Conservation (phyloP, 2,113 vertebrate genomes). For the Aspiorhynchus laticeps region DNA sequence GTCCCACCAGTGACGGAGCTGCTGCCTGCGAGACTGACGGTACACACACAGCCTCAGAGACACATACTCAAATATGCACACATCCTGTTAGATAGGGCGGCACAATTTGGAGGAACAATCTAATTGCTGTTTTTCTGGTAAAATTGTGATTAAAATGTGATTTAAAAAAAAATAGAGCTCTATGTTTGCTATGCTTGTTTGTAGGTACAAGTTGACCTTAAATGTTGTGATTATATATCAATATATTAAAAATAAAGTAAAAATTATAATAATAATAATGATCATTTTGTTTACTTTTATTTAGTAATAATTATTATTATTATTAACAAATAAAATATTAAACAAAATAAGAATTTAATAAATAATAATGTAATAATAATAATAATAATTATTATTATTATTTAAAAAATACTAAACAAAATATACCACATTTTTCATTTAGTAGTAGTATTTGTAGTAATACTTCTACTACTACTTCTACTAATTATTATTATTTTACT, state of each 20-base stretch:
- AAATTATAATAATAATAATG: no score
- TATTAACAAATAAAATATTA: no score
- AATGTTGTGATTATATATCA: neutral
- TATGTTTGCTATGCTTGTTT: neutral
- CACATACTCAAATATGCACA: neutral
- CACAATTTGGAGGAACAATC: neutral
- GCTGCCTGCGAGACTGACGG: constrained; percentile 88
- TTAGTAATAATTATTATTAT: no score
- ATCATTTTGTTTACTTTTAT: neutral
- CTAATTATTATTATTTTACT: neutral
- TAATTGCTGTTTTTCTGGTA: no score
- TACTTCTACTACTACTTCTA: no score
- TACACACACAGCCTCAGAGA: constrained; percentile 56
- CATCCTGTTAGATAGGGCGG: neutral
- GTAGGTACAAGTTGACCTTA: neutral
- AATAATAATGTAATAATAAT: neutral
- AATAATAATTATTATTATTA: no score
- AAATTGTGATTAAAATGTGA: neutral
- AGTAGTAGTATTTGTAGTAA: neutral
- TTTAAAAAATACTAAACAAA: no score
- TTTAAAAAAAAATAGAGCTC: neutral
- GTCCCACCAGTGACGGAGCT: constrained; percentile 85
- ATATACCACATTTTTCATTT: no score
- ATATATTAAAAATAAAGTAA: neutral
- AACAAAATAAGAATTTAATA: no score